phyloP scores from a whole-genome alignment of 2,113 vertebrate species.

The Toxotes jaculatrix region DNA sequence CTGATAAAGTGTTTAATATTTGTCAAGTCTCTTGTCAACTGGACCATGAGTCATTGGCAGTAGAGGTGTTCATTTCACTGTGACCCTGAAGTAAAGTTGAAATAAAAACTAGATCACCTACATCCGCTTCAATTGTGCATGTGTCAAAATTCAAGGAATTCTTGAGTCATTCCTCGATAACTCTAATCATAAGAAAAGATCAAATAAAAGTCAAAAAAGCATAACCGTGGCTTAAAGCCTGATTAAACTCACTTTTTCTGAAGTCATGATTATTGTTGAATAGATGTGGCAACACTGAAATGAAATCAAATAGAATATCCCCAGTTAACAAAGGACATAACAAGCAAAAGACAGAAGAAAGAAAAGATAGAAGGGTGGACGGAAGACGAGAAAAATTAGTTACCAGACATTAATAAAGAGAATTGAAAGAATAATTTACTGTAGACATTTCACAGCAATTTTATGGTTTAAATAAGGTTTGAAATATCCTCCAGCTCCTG shows the following conservation, averaged over 20 bases:
- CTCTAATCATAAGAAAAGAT: background rate
- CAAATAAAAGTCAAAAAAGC: background rate
- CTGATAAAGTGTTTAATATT: slow-evolving; percentile 9
- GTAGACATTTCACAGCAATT: background rate
- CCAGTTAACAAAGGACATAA: slow-evolving; percentile 13
- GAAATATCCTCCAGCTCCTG: background rate
- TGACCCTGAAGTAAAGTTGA: background rate
- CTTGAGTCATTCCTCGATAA: too few species aligned
- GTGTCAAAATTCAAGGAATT: too few species aligned
- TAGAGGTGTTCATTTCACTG: slow-evolving; percentile 6
- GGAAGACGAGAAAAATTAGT: background rate
- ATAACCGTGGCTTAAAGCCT: background rate
- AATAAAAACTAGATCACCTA: background rate
- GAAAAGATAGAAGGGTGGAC: background rate
- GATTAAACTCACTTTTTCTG: background rate
- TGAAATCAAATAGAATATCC: background rate
- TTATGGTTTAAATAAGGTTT: background rate
- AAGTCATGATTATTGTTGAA: background rate
- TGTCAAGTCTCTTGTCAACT: background rate
- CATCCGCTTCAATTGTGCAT: background rate
- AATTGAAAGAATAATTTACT: background rate
- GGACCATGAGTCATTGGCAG: slow-evolving; percentile 2
- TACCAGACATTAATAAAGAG: background rate
- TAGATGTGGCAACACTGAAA: background rate
- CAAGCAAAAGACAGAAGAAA: background rate